Evolutionary conservation across 1,140 invertebrate genomes (phyloP).

Genomic region (Cydia splendana): DNA sequence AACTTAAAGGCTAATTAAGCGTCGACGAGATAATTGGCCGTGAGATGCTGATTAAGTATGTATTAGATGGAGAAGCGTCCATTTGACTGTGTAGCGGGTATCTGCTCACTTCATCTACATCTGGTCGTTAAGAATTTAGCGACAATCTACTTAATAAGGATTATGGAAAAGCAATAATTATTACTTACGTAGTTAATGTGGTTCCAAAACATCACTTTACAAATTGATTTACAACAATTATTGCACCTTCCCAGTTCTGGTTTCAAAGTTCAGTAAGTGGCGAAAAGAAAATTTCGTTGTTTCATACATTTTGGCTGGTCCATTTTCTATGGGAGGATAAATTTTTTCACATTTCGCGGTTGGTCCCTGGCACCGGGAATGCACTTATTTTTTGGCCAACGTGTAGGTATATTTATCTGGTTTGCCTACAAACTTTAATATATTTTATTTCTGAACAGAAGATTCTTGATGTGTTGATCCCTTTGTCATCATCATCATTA

Average conservation of each 20-base stretch:
- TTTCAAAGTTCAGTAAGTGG: no score
- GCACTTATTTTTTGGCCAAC: no score
- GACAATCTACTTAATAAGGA: background rate
- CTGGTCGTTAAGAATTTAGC: background rate
- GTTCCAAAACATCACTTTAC: no score
- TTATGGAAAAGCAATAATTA: background rate
- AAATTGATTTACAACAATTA: no score
- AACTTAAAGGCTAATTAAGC: slow-evolving; percentile 19
- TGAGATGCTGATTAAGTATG: slow-evolving; percentile 2
- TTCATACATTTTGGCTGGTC: no score
- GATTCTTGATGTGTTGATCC: background rate
- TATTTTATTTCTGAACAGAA: background rate
- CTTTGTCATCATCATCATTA: background rate
- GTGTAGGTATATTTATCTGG: no score
- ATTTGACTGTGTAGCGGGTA: slow-evolving; percentile 8
- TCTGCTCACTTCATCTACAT: slow-evolving; percentile 9
- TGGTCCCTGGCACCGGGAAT: no score
- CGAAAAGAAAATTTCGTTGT: no score
- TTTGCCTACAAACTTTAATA: no score
- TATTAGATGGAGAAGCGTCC: background rate
- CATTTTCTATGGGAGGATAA: no score
- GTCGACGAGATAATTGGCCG: slow-evolving; percentile 2
- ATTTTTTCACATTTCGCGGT: no score
- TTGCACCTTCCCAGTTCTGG: no score
- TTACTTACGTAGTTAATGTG: background rate